A percentile compares a stretch with the other conserved stretches of the same genome.
phyloP scores from a whole-genome alignment of 2,888 invertebrate species.

The Melanotus villosus region DNA sequence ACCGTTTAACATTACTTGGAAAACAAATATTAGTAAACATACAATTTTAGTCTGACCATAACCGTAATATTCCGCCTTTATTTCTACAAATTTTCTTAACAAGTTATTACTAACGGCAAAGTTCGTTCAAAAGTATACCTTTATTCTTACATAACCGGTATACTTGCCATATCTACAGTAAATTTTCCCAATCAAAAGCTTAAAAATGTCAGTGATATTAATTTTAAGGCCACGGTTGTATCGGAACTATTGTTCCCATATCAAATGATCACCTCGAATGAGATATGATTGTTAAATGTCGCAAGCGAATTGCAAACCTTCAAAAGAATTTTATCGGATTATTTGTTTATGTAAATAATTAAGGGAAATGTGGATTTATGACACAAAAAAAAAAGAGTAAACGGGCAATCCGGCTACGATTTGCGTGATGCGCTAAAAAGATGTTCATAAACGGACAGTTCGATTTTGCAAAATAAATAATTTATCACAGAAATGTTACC shows the following conservation, averaged over 20 bases:
- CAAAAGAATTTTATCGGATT: background rate
- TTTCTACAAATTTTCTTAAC: background rate
- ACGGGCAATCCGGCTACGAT: too few species aligned
- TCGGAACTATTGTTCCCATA: constrained; percentile 54
- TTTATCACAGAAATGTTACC: constrained; percentile 45
- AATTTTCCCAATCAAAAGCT: constrained; percentile 51
- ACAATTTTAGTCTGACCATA: background rate
- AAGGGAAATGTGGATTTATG: too few species aligned
- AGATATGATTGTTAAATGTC: constrained; percentile 55
- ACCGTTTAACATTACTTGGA: too few species aligned
- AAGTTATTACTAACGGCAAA: constrained; percentile 13
- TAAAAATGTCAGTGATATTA: constrained; percentile 51
- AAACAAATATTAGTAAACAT: background rate
- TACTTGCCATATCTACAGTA: constrained; percentile 49
- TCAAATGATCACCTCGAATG: constrained; percentile 52
- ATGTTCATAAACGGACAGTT: constrained; percentile 30
- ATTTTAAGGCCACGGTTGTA: constrained; percentile 58
- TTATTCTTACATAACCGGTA: constrained; percentile 8
- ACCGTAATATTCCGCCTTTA: background rate
- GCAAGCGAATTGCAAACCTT: constrained; percentile 32
- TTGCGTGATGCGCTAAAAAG: too few species aligned
- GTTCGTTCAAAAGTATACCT: constrained; percentile 20
- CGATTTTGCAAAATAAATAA: constrained; percentile 40
- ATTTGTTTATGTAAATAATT: too few species aligned
- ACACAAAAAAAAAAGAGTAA: too few species aligned